Base-by-base conservation (phyloP, 35 echinoderm and acorn worm species). In the Holothuria glaberrima region DNA sequence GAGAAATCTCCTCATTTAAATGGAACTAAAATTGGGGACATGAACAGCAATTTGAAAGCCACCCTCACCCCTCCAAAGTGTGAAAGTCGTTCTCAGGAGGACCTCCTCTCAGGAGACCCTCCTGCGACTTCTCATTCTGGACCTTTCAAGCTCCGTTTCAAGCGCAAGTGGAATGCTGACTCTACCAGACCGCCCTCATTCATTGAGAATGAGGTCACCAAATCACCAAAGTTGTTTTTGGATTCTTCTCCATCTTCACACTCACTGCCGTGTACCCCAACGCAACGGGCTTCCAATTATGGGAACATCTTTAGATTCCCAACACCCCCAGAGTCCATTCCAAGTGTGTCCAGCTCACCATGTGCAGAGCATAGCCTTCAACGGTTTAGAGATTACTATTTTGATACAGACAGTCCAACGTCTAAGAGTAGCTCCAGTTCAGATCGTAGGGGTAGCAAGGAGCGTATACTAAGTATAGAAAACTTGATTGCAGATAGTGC, bases 101-200 rank as follows among this genome's bases (percentile, higher is more conserved):
- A 94, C 22, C 88, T 94, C 0, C 70, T 78, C 12, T 68, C 70
- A 12, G 82, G 64, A 0, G 62, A 80, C 20, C 44, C 30, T 25
- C 44, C 78, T 0, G 41, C 66, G 10, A 19, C 58, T 17, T 77
- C 46, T 28, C 68, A 88, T 48, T 31, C 60, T 21, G 91, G 94
- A 45, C 97, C 97, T 21, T 95, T 99, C 87, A 99, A 99, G 69
- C 93, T 99, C 12, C 93, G 97, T 6, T 90, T 99, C 68, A 99
- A 99, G 64, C 71, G 97, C 12, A 99, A 99, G 80, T 99, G 93
- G 97, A 94, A 94, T 48, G 75, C 86, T 7, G 97, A 98, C 58
- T 90, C 83, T 32, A 64, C 77, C 17, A 86, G 97, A 59, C 93
- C 97, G 36, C 93, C 93, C 19, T 99, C 93, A 1, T 95, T 82